Evolutionary conservation across 2,888 invertebrate genomes (phyloP), one percentile per base, ranked within the genome.

Genomic region (Drosophila gaucha): DNA sequence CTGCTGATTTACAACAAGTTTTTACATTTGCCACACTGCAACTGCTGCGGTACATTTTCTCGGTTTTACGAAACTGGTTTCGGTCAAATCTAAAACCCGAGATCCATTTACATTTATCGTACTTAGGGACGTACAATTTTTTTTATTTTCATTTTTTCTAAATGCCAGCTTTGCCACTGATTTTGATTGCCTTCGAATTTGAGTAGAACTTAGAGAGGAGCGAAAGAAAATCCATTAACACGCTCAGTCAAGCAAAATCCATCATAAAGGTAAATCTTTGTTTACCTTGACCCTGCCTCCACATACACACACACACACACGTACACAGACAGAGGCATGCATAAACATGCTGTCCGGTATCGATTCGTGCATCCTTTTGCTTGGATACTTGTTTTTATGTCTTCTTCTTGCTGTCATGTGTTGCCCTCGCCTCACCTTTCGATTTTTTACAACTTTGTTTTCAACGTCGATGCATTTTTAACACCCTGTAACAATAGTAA

Each of bases 311-410:
- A 44, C 31, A 67, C 28, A 51, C 28, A 52, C 12, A 36, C n/a
- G 51, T 10, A 43, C 16, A 18, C 28, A 16, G 44, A 44, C 30
- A 44, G 36, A 44, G 36, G 30, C 30, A 54, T 30, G 18, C 16
- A 26, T 8, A 39, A 41, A 24, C 18, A 35, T 20, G 35, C 41
- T 44, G 67, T 59, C 50, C 51, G 46, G 58, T 70, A 54, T 59
- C 74, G 36, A 49, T 46, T 68, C 67, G 70, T 79, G 74, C 63
- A 83, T 80, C 80, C 85, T 79, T 79, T 60, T 57, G 52, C 43
- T 79, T 85, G 86, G 82, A 85, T 83, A 83, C 82, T 83, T 83
- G 86, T 82, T 82, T 80, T 77, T 75, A 80, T 85, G 79, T 67
- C 78, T 84, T 73, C 80, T 73, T 84, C 56, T 49, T 50, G 35